Conservation (phyloP, 2,888 invertebrate species). For the Eubasilissa splendida region DNA sequence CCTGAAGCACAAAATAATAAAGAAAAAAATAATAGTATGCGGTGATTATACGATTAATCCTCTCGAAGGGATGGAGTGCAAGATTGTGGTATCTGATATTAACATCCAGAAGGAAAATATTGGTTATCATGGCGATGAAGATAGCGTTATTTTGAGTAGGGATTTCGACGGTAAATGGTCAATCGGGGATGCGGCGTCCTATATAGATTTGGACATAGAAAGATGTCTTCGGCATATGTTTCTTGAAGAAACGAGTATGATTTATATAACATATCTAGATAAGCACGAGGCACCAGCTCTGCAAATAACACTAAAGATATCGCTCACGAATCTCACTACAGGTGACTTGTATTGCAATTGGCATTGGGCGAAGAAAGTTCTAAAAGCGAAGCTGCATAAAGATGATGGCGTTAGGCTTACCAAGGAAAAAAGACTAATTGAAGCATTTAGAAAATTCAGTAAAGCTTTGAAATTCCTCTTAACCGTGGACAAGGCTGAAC, state of each 20-base stretch:
- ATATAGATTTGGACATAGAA: conserved; percentile 72
- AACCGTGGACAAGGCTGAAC: conserved; percentile 75
- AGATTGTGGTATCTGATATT: conserved; percentile 64
- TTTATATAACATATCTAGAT: conserved; percentile 65
- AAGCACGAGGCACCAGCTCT: conserved; percentile 62
- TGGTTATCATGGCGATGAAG: conserved; percentile 62
- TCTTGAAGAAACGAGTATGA: conserved; percentile 67
- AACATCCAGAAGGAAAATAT: conserved; percentile 63
- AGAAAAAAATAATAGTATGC: conserved; percentile 65
- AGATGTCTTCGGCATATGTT: conserved; percentile 73
- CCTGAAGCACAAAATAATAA: conserved; percentile 59
- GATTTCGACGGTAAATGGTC: conserved; percentile 68
- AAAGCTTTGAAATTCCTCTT: conserved; percentile 82
- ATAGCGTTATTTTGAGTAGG: conserved; percentile 64
- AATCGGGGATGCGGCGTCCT: conserved; percentile 70
- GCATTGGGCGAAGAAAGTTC: conserved; percentile 72
- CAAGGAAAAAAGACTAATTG: conserved; percentile 73
- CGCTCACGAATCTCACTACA: conserved; percentile 66
- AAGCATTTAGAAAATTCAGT: conserved; percentile 83
- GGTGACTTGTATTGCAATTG: conserved; percentile 73
- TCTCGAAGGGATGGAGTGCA: conserved; percentile 69
- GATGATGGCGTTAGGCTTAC: conserved; percentile 77
- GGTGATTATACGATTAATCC: conserved; percentile 68
- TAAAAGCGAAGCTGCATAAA: conserved; percentile 71
- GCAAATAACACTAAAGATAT: conserved; percentile 67